Evolutionary conservation across 2,888 invertebrate genomes (phyloP), one percentile per base, ranked within the genome.

Genomic region (Epistrophe grossulariae): DNA sequence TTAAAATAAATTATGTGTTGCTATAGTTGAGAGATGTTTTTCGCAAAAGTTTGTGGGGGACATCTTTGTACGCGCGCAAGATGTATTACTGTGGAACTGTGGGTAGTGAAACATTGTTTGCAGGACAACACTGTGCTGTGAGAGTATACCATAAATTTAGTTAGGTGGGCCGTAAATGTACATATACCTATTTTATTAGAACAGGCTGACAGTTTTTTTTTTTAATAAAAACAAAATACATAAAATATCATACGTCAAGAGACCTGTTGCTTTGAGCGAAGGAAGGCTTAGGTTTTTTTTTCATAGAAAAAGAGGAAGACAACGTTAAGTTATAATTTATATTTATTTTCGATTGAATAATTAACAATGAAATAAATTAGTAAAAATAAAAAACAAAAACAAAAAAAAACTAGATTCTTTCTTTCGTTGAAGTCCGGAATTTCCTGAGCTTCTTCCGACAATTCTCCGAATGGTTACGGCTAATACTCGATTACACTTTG

Each of bases 1-100:
- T 81, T 82, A 85, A 82, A 85, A 82, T 82, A 85, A 82, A 82
- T 82, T 78, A 81, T 85, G 48, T 76, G 19, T 62, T 40, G 40
- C 13, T n/a, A 24, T 62, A 35, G 28, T 28, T 55, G 43, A 74
- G 38, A 74, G 70, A 78, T 48, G 72, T 77, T 78, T 77, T 78
- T 72, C 35, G 73, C 60, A 48, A 64, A 62, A 19, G 19, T 59
- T 52, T 57, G 62, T 74, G 60, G 55, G 70, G 70, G 70, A 81
- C 81, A 81, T 85, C 57, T 77, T 60, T 24, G 24, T 81, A n/a
- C n/a, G 35, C 24, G 28, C 50, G 55, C 38, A 66, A 73, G 77
- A 81, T 77, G 77, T 45, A 68, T 81, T 81, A 60, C 81, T 13
- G 31, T 7, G 5, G 35, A 17, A 10, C 68, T 59, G 81, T 85